Conservation (phyloP, 23 tunicate species). For the Halocynthia aurantium region DNA sequence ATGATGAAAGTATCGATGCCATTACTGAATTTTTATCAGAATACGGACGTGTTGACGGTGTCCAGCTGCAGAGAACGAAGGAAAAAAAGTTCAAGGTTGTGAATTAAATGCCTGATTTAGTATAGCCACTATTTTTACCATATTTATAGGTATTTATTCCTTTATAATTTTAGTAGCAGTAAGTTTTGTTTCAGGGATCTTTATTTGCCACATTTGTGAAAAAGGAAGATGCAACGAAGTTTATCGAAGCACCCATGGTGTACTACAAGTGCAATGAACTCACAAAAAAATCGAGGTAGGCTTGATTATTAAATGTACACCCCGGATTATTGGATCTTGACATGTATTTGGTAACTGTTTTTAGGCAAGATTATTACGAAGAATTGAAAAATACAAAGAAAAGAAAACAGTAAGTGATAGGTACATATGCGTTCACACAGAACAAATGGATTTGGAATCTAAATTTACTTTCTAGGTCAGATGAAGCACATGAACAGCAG, state of each 20-base stretch:
- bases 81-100: conserved; percentile 48
- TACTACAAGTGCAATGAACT: conserved; percentile 71
- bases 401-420: conserved; percentile 45
- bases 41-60: conserved; percentile 73
- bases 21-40: conserved; percentile 64
- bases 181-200: conserved; percentile 63
- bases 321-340: background rate
- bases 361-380: background rate
- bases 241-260: conserved; percentile 76
- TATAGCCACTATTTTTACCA: background rate
- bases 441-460: background rate
- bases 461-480: background rate
- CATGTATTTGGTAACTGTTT: background rate
- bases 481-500: conserved; percentile 2
- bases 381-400: conserved; percentile 16
- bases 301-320: background rate
- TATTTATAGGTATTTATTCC: background rate
- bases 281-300: conserved; percentile 58
- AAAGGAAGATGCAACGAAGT: conserved; percentile 79
- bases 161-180: too few species aligned
- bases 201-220: conserved; percentile 73
- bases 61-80: conserved; percentile 35
- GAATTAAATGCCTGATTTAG: background rate
- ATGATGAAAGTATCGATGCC: conserved; percentile 73
- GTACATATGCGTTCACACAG: background rate